Percentiles rank a stretch among this genome's conserved stretches.
These are phyloP conservation scores for Julus scandinavius DNA, from an alignment of 2,888 invertebrate species.

Conservation along the genomic window DNA sequence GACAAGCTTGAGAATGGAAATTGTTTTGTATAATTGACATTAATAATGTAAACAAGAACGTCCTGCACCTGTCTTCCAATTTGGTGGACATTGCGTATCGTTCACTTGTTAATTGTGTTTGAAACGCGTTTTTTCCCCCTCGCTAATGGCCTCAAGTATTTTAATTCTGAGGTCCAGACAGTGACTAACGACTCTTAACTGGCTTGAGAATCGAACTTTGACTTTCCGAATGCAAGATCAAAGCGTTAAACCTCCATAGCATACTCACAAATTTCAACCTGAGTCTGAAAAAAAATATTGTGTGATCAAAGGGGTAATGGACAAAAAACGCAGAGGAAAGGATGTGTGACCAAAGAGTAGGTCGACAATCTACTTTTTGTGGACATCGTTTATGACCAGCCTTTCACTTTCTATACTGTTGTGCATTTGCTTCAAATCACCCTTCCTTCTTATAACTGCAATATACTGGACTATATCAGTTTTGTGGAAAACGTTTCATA, in stretches of 20 bases:
- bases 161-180: neutral
- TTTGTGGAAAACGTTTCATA: neutral
- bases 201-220: neutral
- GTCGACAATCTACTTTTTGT: slow-evolving; percentile 13
- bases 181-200: neutral
- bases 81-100: neutral
- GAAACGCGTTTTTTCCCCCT: neutral
- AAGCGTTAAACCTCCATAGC: neutral
- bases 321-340: neutral
- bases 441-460: neutral
- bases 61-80: neutral
- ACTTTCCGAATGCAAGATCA: neutral
- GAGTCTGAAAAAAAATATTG: neutral
- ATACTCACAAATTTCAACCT: neutral
- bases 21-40: too few relatives aligned
- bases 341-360: neutral
- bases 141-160: neutral
- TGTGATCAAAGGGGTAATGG: neutral
- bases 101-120: neutral
- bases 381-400: slow-evolving; percentile 1
- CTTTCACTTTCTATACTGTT: neutral
- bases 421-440: neutral
- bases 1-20: too few relatives aligned
- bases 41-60: neutral
- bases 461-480: neutral